phyloP scores from a whole-genome alignment of 30 jellyfish, hydroid and myxozoan species.

The Aurelia aurita region DNA sequence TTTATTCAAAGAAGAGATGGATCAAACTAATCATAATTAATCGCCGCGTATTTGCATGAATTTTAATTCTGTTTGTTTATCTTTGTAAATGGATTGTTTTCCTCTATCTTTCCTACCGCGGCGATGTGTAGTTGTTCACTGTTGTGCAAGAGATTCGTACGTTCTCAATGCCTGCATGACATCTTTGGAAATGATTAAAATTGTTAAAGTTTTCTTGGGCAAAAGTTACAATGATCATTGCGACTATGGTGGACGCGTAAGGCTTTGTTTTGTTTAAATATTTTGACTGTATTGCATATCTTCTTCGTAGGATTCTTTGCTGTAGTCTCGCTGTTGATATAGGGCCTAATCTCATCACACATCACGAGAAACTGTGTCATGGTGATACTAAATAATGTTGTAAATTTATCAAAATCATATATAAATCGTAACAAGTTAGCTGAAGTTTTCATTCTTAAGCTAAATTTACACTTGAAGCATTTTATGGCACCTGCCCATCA shows the following conservation, averaged over 20 bases:
- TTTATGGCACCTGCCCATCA: too few species aligned
- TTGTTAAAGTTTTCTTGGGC: conserved; percentile 22
- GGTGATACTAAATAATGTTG: too few species aligned
- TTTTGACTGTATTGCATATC: too few species aligned
- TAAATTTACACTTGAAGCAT: too few species aligned
- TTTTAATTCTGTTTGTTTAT: background rate
- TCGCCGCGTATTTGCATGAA: conserved; percentile 5
- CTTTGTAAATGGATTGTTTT: background rate
- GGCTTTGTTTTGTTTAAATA: background rate
- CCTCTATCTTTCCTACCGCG: background rate
- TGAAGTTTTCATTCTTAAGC: too few species aligned
- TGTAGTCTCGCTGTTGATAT: too few species aligned
- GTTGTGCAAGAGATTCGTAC: background rate
- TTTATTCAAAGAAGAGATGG: background rate
- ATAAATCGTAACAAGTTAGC: too few species aligned
- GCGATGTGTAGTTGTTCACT: too few species aligned
- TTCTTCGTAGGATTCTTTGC: too few species aligned
- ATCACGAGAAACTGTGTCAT: too few species aligned
- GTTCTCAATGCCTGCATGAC: background rate
- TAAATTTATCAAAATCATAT: too few species aligned
- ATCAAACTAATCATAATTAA: background rate
- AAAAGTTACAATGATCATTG: conserved; percentile 7
- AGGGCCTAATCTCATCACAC: too few species aligned
- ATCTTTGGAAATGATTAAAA: conserved; percentile 10
- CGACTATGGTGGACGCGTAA: conserved; percentile 10